Evolutionary conservation across 2,797 vertebrate species (phyloP).

Genomic region (Premnoplex brunnescens): DNA sequence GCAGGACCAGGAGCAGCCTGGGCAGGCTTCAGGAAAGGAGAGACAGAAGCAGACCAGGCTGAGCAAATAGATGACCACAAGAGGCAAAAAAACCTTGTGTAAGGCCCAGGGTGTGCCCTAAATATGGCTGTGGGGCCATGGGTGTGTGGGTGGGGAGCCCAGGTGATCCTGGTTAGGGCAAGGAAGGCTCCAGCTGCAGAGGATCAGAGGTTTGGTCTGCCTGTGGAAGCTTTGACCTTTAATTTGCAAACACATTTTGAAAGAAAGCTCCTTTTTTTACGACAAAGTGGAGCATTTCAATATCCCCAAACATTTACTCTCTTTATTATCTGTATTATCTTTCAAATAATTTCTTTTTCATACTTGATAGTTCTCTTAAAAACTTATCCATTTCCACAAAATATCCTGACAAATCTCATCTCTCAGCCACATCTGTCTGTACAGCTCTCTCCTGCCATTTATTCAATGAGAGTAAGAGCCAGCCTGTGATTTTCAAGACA

Average conservation of each 20-base stretch:
- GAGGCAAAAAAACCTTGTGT: fast-evolving
- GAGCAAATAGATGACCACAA: not conserved
- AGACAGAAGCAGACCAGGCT: fast-evolving
- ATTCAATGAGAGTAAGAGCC: too few species aligned
- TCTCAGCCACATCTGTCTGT: too few species aligned
- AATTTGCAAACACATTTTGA: not conserved
- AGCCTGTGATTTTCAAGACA: too few species aligned
- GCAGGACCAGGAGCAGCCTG: too few species aligned
- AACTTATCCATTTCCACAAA: not conserved
- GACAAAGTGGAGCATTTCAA: not conserved
- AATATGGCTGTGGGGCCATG: not conserved
- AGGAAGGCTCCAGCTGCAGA: not conserved
- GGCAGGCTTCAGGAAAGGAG: fast-evolving
- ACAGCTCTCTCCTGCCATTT: too few species aligned
- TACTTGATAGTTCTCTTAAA: not conserved
- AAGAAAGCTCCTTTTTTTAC: not conserved
- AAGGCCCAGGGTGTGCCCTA: fast-evolving
- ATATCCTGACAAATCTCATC: too few species aligned
- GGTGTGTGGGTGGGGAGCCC: not conserved
- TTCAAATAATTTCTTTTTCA: not conserved
- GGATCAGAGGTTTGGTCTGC: not conserved
- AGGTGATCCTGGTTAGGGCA: not conserved
- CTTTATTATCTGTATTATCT: not conserved
- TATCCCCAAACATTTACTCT: not conserved
- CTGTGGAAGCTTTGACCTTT: not conserved